Evolutionary conservation across 2,113 vertebrate species (phyloP).

Genomic region (Campylomormyrus tamandua): DNA sequence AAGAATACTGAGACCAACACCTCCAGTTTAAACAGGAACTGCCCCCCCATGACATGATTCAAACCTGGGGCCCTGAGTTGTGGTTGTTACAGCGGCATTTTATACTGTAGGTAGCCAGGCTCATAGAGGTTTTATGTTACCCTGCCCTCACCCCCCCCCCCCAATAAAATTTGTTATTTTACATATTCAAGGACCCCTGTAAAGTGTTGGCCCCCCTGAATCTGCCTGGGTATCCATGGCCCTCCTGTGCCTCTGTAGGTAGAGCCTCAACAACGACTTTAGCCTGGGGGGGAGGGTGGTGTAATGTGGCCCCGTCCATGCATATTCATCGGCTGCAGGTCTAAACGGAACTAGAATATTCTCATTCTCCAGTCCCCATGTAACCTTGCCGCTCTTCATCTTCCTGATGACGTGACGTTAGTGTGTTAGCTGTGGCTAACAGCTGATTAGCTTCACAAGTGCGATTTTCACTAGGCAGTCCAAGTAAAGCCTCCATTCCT

Average conservation of each 20-base stretch:
- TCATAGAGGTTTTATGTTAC: neutral
- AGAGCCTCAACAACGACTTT: neutral
- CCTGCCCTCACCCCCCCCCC: too few relatives aligned
- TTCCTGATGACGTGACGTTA: neutral
- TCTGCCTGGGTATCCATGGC: neutral
- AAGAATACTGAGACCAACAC: neutral
- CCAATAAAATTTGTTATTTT: neutral
- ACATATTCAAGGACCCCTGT: neutral
- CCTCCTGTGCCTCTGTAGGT: neutral
- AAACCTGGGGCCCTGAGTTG: neutral
- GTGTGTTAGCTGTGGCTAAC: neutral
- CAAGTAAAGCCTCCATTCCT: neutral
- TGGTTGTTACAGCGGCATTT: neutral
- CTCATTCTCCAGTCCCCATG: neutral
- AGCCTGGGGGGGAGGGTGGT: neutral
- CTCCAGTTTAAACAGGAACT: neutral
- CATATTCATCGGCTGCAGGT: neutral
- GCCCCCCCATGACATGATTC: neutral
- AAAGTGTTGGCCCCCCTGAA: neutral
- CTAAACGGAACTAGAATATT: neutral
- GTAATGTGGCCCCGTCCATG: neutral
- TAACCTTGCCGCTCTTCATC: neutral
- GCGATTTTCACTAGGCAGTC: neutral
- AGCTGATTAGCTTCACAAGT: slow-evolving; percentile 7
- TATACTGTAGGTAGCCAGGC: neutral